Conservation (phyloP, 2,888 invertebrate species). For the Seira musarum region DNA sequence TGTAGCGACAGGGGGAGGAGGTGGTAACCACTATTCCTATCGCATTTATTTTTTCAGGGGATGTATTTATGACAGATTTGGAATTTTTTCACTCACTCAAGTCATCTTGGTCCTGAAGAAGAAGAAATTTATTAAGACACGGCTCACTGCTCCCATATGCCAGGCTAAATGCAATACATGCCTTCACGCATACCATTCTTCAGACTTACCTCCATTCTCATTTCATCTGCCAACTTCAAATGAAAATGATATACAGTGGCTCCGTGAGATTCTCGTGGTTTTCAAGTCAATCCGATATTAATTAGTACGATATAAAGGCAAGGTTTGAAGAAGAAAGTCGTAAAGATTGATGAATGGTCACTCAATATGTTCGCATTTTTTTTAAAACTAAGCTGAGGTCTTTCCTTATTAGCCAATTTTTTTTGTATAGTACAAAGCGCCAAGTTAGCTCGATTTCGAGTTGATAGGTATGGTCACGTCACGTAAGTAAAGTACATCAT, state of each 20-base stretch:
- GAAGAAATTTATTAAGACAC: constrained; percentile 49
- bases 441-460: too few relatives aligned
- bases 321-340: constrained; percentile 17
- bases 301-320: constrained; percentile 59
- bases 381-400: constrained; percentile 45
- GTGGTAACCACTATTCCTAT: constrained; percentile 53
- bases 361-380: constrained; percentile 37
- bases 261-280: constrained; percentile 61
- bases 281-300: constrained; percentile 54
- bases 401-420: constrained; percentile 42
- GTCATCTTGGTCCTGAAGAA: constrained; percentile 49
- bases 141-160: constrained; percentile 63
- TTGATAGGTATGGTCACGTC: not conserved
- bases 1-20: constrained; percentile 37
- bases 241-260: constrained; percentile 60
- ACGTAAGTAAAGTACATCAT: constrained; percentile 51
- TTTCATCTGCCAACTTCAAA: not conserved
- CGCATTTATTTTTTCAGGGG: constrained; percentile 11
- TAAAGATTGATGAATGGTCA: constrained; percentile 60
- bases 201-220: too few relatives aligned
- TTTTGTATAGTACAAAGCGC: not conserved
- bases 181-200: constrained; percentile 38
- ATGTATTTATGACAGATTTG: constrained; percentile 63
- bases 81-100: constrained; percentile 52
- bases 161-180: constrained; percentile 32